Evolutionary conservation across 2,888 invertebrate species (phyloP).

Genomic region (Lycocerus yunnanus): DNA sequence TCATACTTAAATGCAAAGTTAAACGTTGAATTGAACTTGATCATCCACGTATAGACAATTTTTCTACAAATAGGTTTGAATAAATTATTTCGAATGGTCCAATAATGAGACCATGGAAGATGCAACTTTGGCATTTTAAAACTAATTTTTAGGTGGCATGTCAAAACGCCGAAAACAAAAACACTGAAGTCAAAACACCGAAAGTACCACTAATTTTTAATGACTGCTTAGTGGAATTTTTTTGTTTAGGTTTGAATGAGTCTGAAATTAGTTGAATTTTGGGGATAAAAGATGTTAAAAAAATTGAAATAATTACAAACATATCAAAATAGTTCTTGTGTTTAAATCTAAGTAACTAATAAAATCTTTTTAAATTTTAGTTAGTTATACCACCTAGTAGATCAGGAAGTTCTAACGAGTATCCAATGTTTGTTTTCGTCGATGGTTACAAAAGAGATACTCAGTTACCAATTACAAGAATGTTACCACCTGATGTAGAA

Average conservation of each 20-base stretch:
- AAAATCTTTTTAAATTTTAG: conserved; percentile 31
- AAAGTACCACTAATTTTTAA: too few species aligned
- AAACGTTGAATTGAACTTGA: too few species aligned
- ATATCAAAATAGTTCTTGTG: not conserved
- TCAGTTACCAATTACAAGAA: conserved; percentile 41
- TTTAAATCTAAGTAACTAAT: not conserved
- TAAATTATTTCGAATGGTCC: too few species aligned
- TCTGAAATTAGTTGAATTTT: not conserved
- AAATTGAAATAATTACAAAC: not conserved
- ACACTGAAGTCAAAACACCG: too few species aligned
- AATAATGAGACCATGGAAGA: too few species aligned
- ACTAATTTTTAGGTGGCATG: too few species aligned
- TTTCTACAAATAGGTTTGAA: too few species aligned
- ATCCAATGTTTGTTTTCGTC: conserved; percentile 83
- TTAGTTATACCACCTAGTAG: conserved; percentile 43
- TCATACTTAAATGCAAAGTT: too few species aligned
- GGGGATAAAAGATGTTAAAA: not conserved
- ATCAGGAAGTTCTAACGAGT: conserved; percentile 61
- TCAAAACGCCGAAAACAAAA: too few species aligned
- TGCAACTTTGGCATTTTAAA: too few species aligned
- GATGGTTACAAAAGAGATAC: conserved; percentile 70
- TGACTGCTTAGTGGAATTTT: too few species aligned
- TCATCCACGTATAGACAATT: too few species aligned
- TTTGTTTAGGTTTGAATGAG: not conserved
- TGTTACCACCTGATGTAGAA: conserved; percentile 46